A percentile compares a stretch with the other conserved stretches of the same genome.
phyloP scores from a whole-genome alignment of 2,113 vertebrate species.

The Anthoscopus minutus region DNA sequence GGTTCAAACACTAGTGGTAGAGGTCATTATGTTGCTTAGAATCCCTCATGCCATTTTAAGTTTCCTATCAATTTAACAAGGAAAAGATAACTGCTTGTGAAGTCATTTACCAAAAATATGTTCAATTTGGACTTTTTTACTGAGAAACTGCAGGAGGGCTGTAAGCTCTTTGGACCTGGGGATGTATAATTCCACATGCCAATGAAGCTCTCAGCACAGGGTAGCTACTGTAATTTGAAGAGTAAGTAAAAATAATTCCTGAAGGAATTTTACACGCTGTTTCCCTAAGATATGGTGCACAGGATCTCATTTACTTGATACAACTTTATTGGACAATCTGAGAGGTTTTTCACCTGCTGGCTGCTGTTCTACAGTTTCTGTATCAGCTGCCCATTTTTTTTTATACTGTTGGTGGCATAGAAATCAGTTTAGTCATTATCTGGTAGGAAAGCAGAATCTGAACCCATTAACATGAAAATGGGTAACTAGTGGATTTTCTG shows the following conservation, averaged over 20 bases:
- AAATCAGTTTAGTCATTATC: neutral
- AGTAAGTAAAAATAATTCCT: slow-evolving; percentile 27
- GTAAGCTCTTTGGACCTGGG: neutral
- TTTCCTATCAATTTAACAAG: neutral
- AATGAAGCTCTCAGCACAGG: neutral
- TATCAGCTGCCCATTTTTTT: neutral
- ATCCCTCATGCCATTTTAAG: neutral
- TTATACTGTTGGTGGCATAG: neutral
- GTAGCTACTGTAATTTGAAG: slow-evolving; percentile 9
- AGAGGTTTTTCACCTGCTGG: neutral
- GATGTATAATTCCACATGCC: neutral
- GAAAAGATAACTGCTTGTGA: slow-evolving; percentile 6
- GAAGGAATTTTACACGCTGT: neutral
- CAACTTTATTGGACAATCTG: neutral
- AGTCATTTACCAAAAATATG: neutral
- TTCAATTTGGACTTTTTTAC: neutral
- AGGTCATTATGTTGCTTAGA: neutral
- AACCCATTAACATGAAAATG: neutral
- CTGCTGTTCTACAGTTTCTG: neutral
- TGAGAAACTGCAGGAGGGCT: neutral
- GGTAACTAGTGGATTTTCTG: neutral
- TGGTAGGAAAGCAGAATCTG: neutral
- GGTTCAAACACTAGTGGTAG: fast-evolving
- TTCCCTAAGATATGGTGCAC: neutral
- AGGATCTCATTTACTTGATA: neutral